Percentiles rank a stretch among this genome's conserved stretches.
Evolutionary conservation across 2,113 vertebrate species (phyloP).

Genomic region (Athene cunicularia): DNA sequence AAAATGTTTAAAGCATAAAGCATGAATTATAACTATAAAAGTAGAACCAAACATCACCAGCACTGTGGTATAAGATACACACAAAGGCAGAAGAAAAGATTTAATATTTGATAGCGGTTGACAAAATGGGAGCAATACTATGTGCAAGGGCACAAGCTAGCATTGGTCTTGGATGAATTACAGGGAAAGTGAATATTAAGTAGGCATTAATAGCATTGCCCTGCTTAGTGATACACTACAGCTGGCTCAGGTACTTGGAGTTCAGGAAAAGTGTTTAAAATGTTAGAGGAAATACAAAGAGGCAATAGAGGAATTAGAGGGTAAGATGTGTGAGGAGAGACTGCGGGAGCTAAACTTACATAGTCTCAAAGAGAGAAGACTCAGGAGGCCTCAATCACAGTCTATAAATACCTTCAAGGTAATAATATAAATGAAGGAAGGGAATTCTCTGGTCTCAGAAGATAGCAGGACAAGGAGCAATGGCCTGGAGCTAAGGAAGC

Average conservation of each 20-base stretch:
- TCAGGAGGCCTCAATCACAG: slow-evolving; percentile 66
- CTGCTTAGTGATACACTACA: slow-evolving; percentile 14
- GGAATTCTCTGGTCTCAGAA: slow-evolving; percentile 63
- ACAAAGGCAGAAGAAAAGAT: not conserved
- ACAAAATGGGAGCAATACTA: not conserved
- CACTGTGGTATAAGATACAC: not conserved
- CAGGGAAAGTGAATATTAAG: slow-evolving; percentile 23
- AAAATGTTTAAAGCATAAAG: not conserved
- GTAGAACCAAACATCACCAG: not conserved
- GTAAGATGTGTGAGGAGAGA: slow-evolving; percentile 58
- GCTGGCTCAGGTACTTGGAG: slow-evolving; percentile 50
- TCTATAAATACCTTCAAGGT: slow-evolving; percentile 77
- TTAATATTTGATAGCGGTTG: not conserved
- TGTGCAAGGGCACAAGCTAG: not conserved
- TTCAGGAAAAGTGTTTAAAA: slow-evolving; percentile 70
- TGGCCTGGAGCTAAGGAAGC: slow-evolving; percentile 73
- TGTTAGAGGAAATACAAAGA: slow-evolving; percentile 54
- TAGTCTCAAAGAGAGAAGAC: slow-evolving; percentile 60
- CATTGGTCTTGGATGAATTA: slow-evolving; percentile 4
- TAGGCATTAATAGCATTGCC: slow-evolving; percentile 45
- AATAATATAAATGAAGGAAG: slow-evolving; percentile 76
- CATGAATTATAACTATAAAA: not conserved
- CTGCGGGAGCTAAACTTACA: slow-evolving; percentile 62
- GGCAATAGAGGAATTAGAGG: slow-evolving; percentile 60
- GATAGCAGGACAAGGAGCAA: slow-evolving; percentile 72